Conservation (phyloP, 2,797 vertebrate species). For the Oreonectes daqikongensis region DNA sequence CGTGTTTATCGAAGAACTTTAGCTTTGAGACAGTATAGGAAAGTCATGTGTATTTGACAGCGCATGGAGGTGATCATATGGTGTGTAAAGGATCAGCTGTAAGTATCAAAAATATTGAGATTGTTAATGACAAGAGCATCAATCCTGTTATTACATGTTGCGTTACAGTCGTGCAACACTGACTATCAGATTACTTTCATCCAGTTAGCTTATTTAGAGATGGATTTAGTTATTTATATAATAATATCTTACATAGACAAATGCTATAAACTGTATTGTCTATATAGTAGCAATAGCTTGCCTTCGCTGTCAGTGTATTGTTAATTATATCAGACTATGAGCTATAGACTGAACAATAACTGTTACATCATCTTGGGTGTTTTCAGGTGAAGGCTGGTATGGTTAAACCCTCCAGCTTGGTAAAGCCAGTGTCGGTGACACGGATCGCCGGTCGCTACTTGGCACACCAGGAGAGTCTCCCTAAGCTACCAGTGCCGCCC, state of each 20-base stretch:
- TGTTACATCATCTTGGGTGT: conserved; percentile 17
- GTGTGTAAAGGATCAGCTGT: background rate
- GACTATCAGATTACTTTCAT: background rate
- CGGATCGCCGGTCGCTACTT: conserved; percentile 81
- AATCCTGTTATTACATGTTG: background rate
- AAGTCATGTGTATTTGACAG: background rate
- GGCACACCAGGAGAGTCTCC: conserved; percentile 86
- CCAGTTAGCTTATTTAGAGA: background rate
- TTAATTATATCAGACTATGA: background rate
- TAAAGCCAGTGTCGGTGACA: conserved; percentile 80
- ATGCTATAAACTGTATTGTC: background rate
- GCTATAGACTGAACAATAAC: background rate
- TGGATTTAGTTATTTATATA: background rate
- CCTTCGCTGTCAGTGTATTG: background rate
- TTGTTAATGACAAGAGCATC: background rate
- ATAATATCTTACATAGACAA: background rate
- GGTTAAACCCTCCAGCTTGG: conserved; percentile 78
- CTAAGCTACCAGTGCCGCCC: conserved; percentile 83
- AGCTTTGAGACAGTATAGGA: too few relatives aligned
- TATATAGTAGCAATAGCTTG: background rate
- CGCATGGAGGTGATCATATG: background rate
- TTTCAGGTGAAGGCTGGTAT: conserved; percentile 65
- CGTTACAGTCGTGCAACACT: background rate
- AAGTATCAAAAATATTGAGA: background rate
- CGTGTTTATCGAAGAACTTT: background rate